Evolutionary conservation across 2,113 vertebrate species (phyloP).

Genomic region (Micromys minutus): DNA sequence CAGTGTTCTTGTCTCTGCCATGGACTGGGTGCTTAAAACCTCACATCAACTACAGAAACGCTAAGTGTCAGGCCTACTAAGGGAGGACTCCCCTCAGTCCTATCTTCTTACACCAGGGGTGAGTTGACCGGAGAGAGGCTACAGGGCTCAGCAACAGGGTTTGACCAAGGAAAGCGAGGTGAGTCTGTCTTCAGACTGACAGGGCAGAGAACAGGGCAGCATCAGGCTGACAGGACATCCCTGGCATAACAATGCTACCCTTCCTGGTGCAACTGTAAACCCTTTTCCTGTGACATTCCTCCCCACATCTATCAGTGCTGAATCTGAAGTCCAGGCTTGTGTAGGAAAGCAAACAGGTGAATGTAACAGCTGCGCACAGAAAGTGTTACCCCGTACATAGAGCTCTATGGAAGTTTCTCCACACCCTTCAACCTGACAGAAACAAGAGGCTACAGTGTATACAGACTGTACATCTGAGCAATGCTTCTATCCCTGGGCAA

Average conservation of each 20-base stretch:
- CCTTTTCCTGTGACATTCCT: neutral
- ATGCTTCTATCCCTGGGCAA: conserved; percentile 5
- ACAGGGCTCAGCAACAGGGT: neutral
- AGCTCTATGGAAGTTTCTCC: neutral
- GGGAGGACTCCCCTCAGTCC: neutral
- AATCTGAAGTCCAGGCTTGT: conserved; percentile 8
- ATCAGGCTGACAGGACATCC: neutral
- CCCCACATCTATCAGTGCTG: neutral
- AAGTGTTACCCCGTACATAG: neutral
- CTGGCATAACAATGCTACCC: neutral
- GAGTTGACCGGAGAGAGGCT: neutral
- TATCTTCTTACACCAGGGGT: neutral
- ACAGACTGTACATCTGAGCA: neutral
- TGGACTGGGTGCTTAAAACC: no score
- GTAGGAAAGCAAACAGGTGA: neutral
- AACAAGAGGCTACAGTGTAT: neutral
- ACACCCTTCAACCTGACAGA: neutral
- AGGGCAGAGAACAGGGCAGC: neutral
- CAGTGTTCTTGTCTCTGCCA: neutral
- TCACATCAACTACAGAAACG: conserved; percentile 14
- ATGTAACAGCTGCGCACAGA: neutral
- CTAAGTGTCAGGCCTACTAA: neutral
- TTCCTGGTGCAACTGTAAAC: neutral
- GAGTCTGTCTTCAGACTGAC: neutral
- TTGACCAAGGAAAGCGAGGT: neutral